Conservation (phyloP, 2,113 vertebrate species). For the Etheostoma spectabile region DNA sequence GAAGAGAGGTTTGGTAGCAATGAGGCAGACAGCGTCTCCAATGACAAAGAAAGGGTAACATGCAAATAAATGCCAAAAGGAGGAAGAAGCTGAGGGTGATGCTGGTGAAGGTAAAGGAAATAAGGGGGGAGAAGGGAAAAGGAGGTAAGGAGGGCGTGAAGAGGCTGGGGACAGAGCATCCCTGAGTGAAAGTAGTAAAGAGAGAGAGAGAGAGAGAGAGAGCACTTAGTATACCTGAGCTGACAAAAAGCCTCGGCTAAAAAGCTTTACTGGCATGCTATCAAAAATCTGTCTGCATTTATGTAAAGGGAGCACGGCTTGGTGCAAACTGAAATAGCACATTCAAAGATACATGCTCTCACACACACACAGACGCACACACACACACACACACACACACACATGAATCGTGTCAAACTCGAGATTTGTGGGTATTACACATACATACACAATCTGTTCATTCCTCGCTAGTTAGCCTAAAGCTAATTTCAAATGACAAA, state of each 20-base stretch:
- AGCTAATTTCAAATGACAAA: no score
- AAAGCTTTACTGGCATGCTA: conserved; percentile 71
- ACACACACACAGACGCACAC: not conserved
- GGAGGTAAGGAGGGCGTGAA: conserved; percentile 14
- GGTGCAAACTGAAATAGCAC: conserved; percentile 24
- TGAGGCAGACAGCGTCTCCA: not conserved
- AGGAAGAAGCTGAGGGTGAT: not conserved
- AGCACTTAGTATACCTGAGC: conserved; percentile 70
- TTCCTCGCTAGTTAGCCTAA: no score
- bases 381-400: conserved; percentile 17
- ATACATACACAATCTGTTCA: not conserved
- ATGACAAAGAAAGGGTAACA: conserved; percentile 56
- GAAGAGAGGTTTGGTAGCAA: not conserved
- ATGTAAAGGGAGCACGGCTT: conserved; percentile 18
- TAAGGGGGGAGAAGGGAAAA: not conserved
- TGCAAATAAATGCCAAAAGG: conserved; percentile 35
- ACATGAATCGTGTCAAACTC: not conserved
- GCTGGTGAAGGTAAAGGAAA: not conserved
- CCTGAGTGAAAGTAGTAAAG: conserved; percentile 56
- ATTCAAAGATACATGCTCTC: not conserved
- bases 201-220: conserved; percentile 51
- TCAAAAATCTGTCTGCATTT: conserved; percentile 59
- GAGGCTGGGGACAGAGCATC: conserved; percentile 31
- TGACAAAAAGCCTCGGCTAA: conserved; percentile 63
- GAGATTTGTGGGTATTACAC: not conserved